Base-by-base conservation (phyloP, 2,797 vertebrate species). In the Linurgus olivaceus region DNA sequence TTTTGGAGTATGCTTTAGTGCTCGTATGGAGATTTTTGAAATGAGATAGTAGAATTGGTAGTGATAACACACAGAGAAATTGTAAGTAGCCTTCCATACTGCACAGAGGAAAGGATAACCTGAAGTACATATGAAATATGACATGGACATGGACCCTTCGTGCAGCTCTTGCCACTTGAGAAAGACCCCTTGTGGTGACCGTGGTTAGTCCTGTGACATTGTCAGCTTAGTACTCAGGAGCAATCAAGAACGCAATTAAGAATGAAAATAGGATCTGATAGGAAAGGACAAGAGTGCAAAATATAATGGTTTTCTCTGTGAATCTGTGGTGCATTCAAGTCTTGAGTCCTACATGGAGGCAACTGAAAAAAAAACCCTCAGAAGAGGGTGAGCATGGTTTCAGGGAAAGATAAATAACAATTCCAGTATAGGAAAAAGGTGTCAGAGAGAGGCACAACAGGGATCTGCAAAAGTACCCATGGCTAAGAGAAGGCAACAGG, bases 111-210 rank as follows among this genome's bases (percentile, higher is more conserved):
- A 48, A 31, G 35, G 47, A 28, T 48, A 75, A 25, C 5, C 21
- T 11, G 33, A n/a, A 57, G 7, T 63, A 18, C 28, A 15, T 25
- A 26, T 0, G 1, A 17, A 10, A 10, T 10, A 11, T 35, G 11
- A 37, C 13, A 17, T 10, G 16, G 16, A 40, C 16, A 7, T 4
- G 5, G 45, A 37, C 18, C 42, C 12, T 67, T 74, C 61, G 16
- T 28, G 7, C 18, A 75, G 17, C 17, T 74, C 3, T 70, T 77
- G 9, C 37, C 44, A 14, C 11, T 47, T 63, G 7, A 50, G 17
- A 68, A 59, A 57, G 26, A 29, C 26, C 24, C 31, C 8, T 35
- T 47, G 48, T 7, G 13, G 31, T 80, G 48, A 14, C 8, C 50
- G 45, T 71, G 15, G 8, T 78, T 52, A 68, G 13, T 77, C 71